Evolutionary conservation across 2,888 invertebrate genomes (phyloP).

Genomic region (Athetis lepigone): DNA sequence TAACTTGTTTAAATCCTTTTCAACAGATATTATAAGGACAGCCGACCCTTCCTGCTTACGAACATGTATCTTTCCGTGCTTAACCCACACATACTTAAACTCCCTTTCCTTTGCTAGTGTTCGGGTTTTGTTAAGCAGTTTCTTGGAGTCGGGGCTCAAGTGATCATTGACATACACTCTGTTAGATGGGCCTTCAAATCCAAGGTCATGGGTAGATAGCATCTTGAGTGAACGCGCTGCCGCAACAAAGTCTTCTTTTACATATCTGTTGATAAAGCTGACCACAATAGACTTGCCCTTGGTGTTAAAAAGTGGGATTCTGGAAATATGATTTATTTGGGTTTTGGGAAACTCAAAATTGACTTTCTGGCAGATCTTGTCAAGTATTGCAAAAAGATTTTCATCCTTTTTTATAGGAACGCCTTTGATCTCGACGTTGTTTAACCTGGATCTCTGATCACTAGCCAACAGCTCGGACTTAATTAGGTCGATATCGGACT

Average conservation of each 20-base stretch:
- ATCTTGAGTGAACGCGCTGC: conserved; percentile 1
- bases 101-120: background rate
- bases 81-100: conserved; percentile 1
- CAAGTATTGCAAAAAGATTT: background rate
- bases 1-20: conserved; percentile 6
- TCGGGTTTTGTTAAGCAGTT: conserved; percentile 1
- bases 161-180: too few species aligned
- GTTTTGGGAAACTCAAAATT: conserved; percentile 1
- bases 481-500: conserved; percentile 24
- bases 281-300: conserved; percentile 4
- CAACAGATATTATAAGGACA: background rate
- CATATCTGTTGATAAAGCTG: conserved; percentile 1
- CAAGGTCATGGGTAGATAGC: background rate
- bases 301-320: conserved; percentile 1
- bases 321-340: background rate
- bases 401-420: conserved; percentile 47
- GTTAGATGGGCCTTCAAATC: background rate
- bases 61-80: conserved; percentile 6
- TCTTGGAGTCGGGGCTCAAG: too few species aligned
- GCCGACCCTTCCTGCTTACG: background rate
- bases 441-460: conserved; percentile 42
- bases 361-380: conserved; percentile 2
- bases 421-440: conserved; percentile 53
- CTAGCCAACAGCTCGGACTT: conserved; percentile 21
- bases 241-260: conserved; percentile 2